Evolutionary conservation across 2,888 invertebrate genomes (phyloP).

Genomic region (Margaritifera margaritifera): DNA sequence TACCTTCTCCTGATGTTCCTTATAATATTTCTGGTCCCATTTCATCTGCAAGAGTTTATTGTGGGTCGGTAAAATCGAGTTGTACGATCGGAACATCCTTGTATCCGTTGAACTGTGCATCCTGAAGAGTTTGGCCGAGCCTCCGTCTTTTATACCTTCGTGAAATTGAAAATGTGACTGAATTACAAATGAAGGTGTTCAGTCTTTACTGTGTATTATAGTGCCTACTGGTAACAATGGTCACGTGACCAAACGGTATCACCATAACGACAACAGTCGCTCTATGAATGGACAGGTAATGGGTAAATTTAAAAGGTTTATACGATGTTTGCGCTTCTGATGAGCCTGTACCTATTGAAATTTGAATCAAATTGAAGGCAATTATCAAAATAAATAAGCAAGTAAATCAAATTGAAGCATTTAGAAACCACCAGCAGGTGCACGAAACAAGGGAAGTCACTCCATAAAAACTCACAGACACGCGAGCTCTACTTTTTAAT

Average conservation of each 20-base stretch:
- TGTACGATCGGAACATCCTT: slow-evolving; percentile 70
- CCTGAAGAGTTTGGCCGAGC: slow-evolving; percentile 3
- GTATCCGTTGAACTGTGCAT: slow-evolving; percentile 42
- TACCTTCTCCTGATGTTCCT: slow-evolving; percentile 70
- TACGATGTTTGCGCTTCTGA: too few relatives aligned
- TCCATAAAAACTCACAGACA: too few relatives aligned
- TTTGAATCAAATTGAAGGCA: too few relatives aligned
- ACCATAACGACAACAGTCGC: slow-evolving; percentile 47
- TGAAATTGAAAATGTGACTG: not conserved
- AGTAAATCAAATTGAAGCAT: too few relatives aligned
- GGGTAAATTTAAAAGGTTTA: too few relatives aligned
- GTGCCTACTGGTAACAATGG: slow-evolving; percentile 25
- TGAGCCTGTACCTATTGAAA: too few relatives aligned
- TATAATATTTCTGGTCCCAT: slow-evolving; percentile 72
- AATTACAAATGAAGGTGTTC: slow-evolving; percentile 10
- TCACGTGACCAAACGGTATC: slow-evolving; percentile 56
- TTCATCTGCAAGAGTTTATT: slow-evolving; percentile 70
- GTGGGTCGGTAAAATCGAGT: slow-evolving; percentile 68
- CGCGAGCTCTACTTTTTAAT: too few relatives aligned
- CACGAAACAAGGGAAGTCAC: too few relatives aligned
- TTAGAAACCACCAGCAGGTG: too few relatives aligned
- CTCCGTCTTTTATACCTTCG: not conserved
- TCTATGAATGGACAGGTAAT: slow-evolving; percentile 5
- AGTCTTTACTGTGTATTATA: slow-evolving; percentile 9
- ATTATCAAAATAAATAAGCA: too few relatives aligned